These are phyloP conservation scores for Zapornia atra DNA, from an alignment of 2,113 vertebrate genomes.

Conservation along the genomic window DNA sequence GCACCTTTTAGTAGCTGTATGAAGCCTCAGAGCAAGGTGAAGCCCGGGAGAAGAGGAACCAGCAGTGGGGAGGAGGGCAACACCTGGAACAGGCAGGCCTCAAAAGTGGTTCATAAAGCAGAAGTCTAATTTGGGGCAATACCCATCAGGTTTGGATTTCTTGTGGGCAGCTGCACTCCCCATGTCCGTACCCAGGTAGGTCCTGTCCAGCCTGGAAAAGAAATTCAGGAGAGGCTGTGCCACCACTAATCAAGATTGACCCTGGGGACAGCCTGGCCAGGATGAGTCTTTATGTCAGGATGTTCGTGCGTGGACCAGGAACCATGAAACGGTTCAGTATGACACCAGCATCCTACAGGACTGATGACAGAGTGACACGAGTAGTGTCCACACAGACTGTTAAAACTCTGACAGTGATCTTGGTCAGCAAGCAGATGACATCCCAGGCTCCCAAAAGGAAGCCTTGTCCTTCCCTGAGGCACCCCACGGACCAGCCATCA, in stretches of 20 bases:
- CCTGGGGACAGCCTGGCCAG: neutral
- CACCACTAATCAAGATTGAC: neutral
- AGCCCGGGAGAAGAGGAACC: neutral
- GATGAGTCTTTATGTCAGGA: neutral
- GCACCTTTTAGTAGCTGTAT: fast-evolving
- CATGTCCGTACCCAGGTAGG: neutral
- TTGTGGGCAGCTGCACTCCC: neutral
- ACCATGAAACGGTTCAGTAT: neutral
- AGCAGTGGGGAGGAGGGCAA: neutral
- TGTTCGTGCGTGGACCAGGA: neutral
- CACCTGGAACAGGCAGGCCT: neutral
- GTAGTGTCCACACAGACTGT: neutral
- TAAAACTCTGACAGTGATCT: neutral
- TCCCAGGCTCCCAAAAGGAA: neutral
- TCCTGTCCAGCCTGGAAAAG: neutral
- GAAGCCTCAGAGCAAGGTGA: neutral
- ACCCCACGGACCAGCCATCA: neutral
- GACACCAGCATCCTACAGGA: neutral
- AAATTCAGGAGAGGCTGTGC: neutral
- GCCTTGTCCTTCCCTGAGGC: neutral
- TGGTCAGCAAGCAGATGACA: neutral
- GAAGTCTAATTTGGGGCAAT: neutral
- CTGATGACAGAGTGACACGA: neutral
- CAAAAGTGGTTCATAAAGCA: neutral
- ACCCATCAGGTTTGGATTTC: neutral